Evolutionary conservation across 2,888 invertebrate genomes (phyloP).

Genomic region (Eledona agricola): DNA sequence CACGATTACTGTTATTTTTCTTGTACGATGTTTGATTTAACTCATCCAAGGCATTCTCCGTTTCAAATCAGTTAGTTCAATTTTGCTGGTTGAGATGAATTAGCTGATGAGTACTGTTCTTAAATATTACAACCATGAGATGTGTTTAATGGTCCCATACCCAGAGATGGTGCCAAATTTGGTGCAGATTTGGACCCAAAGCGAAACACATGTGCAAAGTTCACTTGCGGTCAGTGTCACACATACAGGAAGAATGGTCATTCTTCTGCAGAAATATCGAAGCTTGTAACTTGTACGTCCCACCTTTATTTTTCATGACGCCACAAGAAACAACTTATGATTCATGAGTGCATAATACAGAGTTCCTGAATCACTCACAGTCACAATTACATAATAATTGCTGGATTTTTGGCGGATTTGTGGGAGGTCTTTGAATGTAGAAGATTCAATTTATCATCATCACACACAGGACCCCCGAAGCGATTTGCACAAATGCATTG

Average conservation of each 20-base stretch:
- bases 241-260: conserved; percentile 41
- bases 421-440: conserved; percentile 42
- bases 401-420: too few species aligned
- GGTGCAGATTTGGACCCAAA: conserved; percentile 22
- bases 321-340: conserved; percentile 5
- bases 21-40: too few species aligned
- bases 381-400: too few species aligned
- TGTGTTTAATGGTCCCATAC: neutral
- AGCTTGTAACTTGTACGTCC: conserved; percentile 2
- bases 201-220: conserved; percentile 43
- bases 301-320: conserved; percentile 13
- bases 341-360: neutral
- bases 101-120: too few species aligned
- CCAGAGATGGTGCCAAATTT: conserved; percentile 3
- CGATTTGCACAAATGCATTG: too few species aligned
- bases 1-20: too few species aligned
- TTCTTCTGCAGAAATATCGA: conserved; percentile 6
- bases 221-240: conserved; percentile 53
- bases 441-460: conserved; percentile 7
- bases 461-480: too few species aligned
- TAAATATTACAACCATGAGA: conserved; percentile 2
- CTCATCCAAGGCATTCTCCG: too few species aligned
- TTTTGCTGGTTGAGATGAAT: too few species aligned
- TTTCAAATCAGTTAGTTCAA: too few species aligned
- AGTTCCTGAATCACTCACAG: conserved; percentile 1